Evolutionary conservation across 2,113 vertebrate species (phyloP).

Genomic region (Eudorcas thomsonii): DNA sequence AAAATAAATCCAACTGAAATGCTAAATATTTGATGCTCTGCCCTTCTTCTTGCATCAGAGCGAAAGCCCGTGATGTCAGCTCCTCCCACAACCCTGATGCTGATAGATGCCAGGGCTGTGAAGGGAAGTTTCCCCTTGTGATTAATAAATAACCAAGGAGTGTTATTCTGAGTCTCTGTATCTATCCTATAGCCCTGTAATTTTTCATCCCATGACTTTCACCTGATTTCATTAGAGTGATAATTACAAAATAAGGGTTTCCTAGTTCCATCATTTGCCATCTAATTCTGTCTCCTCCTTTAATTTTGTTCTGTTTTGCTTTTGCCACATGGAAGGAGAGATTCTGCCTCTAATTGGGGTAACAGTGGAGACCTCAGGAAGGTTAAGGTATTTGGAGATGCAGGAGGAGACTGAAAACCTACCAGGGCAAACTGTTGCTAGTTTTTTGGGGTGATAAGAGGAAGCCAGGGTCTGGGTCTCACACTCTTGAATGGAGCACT

Average conservation of each 20-base stretch:
- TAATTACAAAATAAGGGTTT: neutral
- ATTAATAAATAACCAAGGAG: neutral
- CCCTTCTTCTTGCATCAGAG: neutral
- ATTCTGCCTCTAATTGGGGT: neutral
- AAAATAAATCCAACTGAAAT: neutral
- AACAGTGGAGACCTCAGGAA: neutral
- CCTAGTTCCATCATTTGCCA: neutral
- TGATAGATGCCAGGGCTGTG: neutral
- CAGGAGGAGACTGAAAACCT: neutral
- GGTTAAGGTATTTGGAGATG: neutral
- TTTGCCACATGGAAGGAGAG: no score
- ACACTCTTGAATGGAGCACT: rapidly evolving
- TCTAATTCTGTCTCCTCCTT: neutral
- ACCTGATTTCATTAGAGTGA: neutral
- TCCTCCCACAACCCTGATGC: neutral
- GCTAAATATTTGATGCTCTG: neutral
- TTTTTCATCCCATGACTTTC: neutral
- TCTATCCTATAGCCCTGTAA: neutral
- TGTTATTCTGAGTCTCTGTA: rapidly evolving
- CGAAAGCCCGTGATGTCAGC: neutral
- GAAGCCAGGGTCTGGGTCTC: neutral
- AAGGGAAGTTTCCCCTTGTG: neutral
- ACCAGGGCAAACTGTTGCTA: neutral
- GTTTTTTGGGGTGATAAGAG: neutral
- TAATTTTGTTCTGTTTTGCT: neutral